These are phyloP conservation scores for Clivina fossor DNA, from an alignment of 2,888 invertebrate species.

Conservation along the genomic window DNA sequence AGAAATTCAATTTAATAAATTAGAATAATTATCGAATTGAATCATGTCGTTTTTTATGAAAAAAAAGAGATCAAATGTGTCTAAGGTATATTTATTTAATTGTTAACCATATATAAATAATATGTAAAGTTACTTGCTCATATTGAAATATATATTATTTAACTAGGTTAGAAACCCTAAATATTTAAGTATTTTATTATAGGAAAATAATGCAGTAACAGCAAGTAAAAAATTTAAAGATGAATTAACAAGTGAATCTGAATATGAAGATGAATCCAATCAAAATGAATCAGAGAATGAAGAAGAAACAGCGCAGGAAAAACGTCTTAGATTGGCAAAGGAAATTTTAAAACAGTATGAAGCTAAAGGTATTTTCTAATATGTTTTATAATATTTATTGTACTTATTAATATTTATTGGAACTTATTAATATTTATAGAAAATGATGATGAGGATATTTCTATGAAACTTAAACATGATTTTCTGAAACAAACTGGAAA, in stretches of 20 bases:
- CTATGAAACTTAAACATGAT: constrained; percentile 79
- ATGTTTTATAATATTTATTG: constrained; percentile 1
- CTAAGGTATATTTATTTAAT: constrained; percentile 16
- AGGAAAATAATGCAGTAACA: constrained; percentile 21
- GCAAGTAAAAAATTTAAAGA: constrained; percentile 45
- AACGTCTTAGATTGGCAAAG: constrained; percentile 85
- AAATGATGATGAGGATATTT: constrained; percentile 65
- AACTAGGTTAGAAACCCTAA: background rate
- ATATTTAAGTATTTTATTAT: constrained; percentile 21
- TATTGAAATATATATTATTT: background rate
- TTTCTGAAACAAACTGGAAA: constrained; percentile 84
- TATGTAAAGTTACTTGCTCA: constrained; percentile 26
- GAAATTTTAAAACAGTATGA: constrained; percentile 79
- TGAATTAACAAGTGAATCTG: constrained; percentile 67
- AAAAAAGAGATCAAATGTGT: constrained; percentile 39
- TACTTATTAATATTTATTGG: no score
- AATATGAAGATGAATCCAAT: constrained; percentile 56
- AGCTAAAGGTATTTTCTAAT: constrained; percentile 14
- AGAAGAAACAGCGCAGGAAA: constrained; percentile 85
- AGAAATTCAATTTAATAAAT: no score
- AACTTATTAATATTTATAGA: constrained; percentile 60
- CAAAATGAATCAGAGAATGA: constrained; percentile 62
- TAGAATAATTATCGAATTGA: no score
- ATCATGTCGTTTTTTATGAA: constrained; percentile 49
- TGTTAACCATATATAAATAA: constrained; percentile 17